phyloP scores from a whole-genome alignment of 1,140 invertebrate genomes.

The Aricia agestis region DNA sequence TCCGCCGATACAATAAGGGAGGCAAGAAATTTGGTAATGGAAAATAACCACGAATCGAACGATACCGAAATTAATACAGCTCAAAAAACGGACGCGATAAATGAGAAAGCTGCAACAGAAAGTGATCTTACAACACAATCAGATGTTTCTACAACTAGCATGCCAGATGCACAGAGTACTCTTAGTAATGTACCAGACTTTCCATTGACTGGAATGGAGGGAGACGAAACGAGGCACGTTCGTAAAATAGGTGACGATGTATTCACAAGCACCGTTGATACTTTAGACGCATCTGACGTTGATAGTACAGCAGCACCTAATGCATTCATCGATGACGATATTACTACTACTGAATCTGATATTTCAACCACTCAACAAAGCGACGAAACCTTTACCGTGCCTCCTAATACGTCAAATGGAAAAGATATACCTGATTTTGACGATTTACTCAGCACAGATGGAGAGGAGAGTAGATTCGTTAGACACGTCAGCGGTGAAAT shows the following conservation, averaged over 20 bases:
- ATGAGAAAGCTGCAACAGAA: not conserved
- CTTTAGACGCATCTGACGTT: not conserved
- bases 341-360: not conserved
- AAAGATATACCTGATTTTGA: slow-evolving; percentile 9
- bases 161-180: slow-evolving; percentile 2
- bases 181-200: slow-evolving; percentile 5
- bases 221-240: slow-evolving; percentile 12
- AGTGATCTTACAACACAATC: not conserved
- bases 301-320: not conserved
- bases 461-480: not conserved
- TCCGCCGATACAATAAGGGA: not conserved
- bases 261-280: not conserved
- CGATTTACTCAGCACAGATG: slow-evolving; percentile 5
- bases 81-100: not conserved
- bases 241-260: slow-evolving; percentile 15
- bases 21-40: not conserved
- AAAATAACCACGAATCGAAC: not conserved
- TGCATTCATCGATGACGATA: not conserved
- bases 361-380: not conserved
- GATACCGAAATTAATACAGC: not conserved
- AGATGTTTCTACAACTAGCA: slow-evolving; percentile 1
- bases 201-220: not conserved
- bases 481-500: not conserved
- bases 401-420: not conserved
- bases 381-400: not conserved